A percentile compares a stretch with the other conserved stretches of the same genome.
phyloP scores from a whole-genome alignment of 2,797 vertebrate species.

The Cossypha heuglini region DNA sequence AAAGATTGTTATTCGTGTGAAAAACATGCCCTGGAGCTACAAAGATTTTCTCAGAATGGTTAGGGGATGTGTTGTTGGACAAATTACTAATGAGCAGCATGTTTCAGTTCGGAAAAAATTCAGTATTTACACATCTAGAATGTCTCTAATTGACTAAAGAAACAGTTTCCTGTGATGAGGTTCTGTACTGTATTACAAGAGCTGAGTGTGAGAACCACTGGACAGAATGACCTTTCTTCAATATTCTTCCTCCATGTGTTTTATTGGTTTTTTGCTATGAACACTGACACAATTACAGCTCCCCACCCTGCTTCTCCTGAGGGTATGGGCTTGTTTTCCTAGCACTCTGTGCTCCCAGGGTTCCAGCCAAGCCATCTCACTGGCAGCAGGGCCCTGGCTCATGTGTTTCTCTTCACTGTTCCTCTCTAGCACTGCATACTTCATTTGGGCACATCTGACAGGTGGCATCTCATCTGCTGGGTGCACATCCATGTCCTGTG shows the following conservation, averaged over 20 bases:
- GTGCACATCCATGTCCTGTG: not conserved
- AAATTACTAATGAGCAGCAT: not conserved
- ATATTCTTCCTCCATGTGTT: not conserved
- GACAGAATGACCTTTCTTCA: not conserved
- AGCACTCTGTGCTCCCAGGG: not conserved
- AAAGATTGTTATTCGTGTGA: not conserved
- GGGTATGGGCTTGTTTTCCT: not conserved
- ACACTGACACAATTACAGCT: not conserved
- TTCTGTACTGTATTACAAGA: not conserved
- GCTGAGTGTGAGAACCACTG: not conserved
- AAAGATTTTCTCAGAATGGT: not conserved
- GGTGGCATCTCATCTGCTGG: not conserved
- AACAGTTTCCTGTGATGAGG: not conserved
- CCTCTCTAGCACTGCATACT: accelerated
- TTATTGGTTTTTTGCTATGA: not conserved
- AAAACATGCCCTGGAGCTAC: not conserved
- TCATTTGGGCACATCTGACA: accelerated
- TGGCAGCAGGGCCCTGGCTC: not conserved
- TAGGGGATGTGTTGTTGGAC: not conserved
- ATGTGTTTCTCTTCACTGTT: not conserved
- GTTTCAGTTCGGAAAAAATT: not conserved
- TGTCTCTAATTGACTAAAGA: not conserved
- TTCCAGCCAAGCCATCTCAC: not conserved
- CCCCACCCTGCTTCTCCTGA: not conserved
- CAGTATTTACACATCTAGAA: not conserved